These are phyloP conservation scores for Boulengeromyrus knoepffleri DNA, from an alignment of 2,113 vertebrate genomes.

Conservation along the genomic window DNA sequence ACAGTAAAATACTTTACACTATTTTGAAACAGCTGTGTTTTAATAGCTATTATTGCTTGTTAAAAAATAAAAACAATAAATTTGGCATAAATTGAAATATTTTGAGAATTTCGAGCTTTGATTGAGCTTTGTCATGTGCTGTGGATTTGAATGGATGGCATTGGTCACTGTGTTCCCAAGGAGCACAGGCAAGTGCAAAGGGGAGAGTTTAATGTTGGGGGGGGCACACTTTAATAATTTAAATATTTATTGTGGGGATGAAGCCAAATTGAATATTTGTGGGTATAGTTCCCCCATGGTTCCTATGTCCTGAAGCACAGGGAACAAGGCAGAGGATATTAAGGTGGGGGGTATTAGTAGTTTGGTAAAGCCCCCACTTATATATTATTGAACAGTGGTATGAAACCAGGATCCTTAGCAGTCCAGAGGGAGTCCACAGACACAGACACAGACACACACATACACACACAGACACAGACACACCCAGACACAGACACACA, in stretches of 20 bases:
- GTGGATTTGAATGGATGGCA: background rate
- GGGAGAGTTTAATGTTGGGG: background rate
- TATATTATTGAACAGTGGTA: background rate
- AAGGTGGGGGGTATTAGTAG: background rate
- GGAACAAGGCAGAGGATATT: background rate
- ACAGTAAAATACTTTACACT: background rate
- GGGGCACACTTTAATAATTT: background rate
- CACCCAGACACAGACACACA: too few relatives aligned
- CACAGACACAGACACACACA: background rate
- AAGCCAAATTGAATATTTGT: background rate
- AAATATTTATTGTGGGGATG: background rate
- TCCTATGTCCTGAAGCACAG: background rate
- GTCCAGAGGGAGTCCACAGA: background rate
- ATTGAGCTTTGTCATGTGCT: background rate
- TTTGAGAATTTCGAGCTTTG: background rate
- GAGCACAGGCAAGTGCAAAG: background rate
- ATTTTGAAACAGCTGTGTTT: background rate
- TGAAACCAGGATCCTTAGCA: background rate
- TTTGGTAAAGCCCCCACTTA: background rate
- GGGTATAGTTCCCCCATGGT: background rate
- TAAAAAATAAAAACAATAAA: background rate
- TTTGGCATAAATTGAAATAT: background rate
- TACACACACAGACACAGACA: background rate
- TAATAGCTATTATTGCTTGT: background rate
- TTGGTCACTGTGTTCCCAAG: background rate